Evolutionary conservation across 1,140 invertebrate species (phyloP).

Genomic region (Dreissena rostriformis): DNA sequence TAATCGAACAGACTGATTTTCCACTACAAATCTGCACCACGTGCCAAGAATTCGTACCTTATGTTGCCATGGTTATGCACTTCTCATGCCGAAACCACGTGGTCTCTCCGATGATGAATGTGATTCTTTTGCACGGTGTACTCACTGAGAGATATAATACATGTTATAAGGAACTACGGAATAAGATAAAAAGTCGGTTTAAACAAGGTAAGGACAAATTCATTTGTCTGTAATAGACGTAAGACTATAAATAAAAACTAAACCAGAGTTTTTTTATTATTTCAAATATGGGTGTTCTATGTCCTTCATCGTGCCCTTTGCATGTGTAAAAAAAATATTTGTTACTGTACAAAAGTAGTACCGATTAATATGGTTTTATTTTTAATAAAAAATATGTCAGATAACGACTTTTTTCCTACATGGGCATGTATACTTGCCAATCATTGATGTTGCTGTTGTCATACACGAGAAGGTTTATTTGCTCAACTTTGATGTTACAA

Average conservation of each 20-base stretch:
- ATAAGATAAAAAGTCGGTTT: conserved; percentile 38
- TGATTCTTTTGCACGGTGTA: conserved; percentile 30
- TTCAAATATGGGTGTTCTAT: neutral
- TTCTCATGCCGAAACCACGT: conserved; percentile 47
- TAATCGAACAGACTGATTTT: no score
- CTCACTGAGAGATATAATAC: conserved; percentile 36
- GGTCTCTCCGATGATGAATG: conserved; percentile 38
- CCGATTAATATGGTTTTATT: neutral
- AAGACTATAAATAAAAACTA: neutral
- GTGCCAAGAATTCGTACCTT: conserved; percentile 26
- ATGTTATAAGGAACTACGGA: conserved; percentile 50
- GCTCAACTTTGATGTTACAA: no score
- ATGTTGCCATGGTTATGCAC: conserved; percentile 39
- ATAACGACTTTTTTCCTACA: no score
- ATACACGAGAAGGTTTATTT: no score
- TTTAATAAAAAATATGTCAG: no score
- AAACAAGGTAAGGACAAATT: conserved; percentile 17
- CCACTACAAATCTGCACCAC: conserved; percentile 6
- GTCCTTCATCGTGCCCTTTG: neutral
- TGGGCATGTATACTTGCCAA: no score
- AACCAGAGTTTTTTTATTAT: neutral
- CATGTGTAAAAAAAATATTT: neutral
- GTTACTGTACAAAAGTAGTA: neutral
- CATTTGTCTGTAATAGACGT: neutral
- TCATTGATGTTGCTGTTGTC: no score